phyloP scores from a whole-genome alignment of 2,888 invertebrate species.

The Brenthis daphne region DNA sequence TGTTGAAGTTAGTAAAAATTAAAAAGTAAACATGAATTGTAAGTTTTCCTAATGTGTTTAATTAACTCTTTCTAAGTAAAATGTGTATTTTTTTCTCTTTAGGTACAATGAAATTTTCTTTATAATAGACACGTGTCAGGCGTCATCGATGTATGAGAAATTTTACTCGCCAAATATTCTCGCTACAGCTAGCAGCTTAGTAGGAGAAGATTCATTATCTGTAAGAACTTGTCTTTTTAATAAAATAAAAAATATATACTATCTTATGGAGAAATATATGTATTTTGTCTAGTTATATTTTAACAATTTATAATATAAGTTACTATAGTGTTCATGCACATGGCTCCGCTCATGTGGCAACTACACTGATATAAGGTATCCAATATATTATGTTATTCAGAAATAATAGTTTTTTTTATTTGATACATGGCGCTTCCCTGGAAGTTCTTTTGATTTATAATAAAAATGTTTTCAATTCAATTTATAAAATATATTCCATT shows the following conservation, averaged over 20 bases:
- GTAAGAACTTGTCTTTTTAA: slow-evolving; percentile 74
- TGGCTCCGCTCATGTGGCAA: no score
- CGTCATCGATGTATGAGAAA: slow-evolving; percentile 98
- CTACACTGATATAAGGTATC: no score
- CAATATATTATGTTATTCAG: no score
- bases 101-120: slow-evolving; percentile 99
- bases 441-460: no score
- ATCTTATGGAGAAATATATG: not conserved
- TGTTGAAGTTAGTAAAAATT: no score
- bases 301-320: no score
- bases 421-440: no score
- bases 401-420: no score
- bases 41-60: not conserved
- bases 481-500: no score
- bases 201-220: slow-evolving; percentile 98
- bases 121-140: slow-evolving; percentile 99
- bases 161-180: slow-evolving; percentile 99
- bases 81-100: slow-evolving; percentile 44
- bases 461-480: no score
- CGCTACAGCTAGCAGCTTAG: slow-evolving; percentile 97
- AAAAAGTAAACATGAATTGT: no score
- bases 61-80: not conserved
- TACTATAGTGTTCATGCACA: no score
- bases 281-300: not conserved
- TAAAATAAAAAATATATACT: not conserved